These are phyloP conservation scores for Koerneria pararmatus DNA, from an alignment of 2,888 invertebrate genomes.

Conservation along the genomic window DNA sequence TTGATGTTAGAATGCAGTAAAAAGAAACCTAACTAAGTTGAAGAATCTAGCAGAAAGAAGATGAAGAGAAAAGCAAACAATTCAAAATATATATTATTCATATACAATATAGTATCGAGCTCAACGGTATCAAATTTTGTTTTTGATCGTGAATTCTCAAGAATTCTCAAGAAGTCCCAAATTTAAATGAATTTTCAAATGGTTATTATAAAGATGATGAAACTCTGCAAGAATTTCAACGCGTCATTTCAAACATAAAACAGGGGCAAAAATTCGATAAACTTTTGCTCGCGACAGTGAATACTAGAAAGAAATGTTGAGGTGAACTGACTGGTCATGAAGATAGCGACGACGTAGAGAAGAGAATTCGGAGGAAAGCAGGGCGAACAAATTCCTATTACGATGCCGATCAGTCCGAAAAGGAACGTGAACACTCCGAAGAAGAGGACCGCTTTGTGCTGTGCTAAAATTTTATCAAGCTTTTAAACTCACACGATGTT, in stretches of 20 bases:
- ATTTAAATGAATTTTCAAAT: background rate
- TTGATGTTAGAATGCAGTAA: too few relatives aligned
- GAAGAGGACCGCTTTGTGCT: constrained; percentile 47
- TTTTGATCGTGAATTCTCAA: too few relatives aligned
- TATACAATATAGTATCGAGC: too few relatives aligned
- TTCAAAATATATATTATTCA: too few relatives aligned
- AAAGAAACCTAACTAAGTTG: too few relatives aligned
- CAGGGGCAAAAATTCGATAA: background rate
- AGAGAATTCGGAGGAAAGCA: constrained; percentile 46
- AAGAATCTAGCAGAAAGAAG: too few relatives aligned
- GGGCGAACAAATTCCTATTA: constrained; percentile 38
- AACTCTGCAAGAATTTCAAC: background rate
- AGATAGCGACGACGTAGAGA: constrained; percentile 42
- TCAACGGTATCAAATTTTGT: too few relatives aligned
- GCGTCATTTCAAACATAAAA: background rate
- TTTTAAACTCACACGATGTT: too few relatives aligned
- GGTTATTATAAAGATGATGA: background rate
- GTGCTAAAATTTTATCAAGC: constrained; percentile 31
- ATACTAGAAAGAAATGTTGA: too few relatives aligned
- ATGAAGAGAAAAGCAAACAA: too few relatives aligned
- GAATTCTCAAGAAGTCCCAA: too few relatives aligned
- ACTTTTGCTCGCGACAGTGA: background rate
- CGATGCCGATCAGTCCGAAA: constrained; percentile 33
- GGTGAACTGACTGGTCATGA: constrained; percentile 36
- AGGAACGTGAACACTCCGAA: constrained; percentile 44